These are phyloP conservation scores for rat (Rattus norvegicus) DNA, from an alignment of 2,113 vertebrate species.

Conservation along the genomic window DNA sequence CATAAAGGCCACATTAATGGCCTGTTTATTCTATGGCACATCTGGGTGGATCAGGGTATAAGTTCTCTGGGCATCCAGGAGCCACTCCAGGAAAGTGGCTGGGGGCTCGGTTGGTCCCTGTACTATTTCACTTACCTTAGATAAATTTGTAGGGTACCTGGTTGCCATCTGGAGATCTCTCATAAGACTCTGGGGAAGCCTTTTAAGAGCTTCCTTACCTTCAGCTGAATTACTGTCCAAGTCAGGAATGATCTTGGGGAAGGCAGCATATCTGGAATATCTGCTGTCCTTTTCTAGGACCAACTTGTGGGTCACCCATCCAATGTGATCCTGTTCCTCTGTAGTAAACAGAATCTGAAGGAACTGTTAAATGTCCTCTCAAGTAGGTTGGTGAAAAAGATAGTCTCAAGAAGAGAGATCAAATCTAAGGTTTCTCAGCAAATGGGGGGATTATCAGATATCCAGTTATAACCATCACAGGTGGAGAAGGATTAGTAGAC, in stretches of 20 bases:
- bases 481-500: too few species aligned
- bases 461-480: not conserved
- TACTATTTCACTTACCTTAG: not conserved
- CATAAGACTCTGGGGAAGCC: not conserved
- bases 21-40: not conserved
- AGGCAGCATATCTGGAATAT: not conserved
- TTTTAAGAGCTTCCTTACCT: not conserved
- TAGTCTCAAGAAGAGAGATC: not conserved
- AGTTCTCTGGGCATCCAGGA: not conserved
- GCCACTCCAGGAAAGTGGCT: not conserved
- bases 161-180: not conserved
- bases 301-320: not conserved
- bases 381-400: not conserved
- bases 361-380: too few species aligned
- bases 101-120: not conserved
- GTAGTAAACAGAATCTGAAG: not conserved
- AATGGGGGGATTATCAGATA: not conserved
- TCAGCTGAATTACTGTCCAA: not conserved
- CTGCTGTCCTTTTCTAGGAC: not conserved
- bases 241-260: not conserved
- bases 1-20: not conserved
- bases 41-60: not conserved
- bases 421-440: not conserved
- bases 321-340: not conserved
- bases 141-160: not conserved